Conservation (phyloP, 2,888 invertebrate species). For the Emesis castigata region DNA sequence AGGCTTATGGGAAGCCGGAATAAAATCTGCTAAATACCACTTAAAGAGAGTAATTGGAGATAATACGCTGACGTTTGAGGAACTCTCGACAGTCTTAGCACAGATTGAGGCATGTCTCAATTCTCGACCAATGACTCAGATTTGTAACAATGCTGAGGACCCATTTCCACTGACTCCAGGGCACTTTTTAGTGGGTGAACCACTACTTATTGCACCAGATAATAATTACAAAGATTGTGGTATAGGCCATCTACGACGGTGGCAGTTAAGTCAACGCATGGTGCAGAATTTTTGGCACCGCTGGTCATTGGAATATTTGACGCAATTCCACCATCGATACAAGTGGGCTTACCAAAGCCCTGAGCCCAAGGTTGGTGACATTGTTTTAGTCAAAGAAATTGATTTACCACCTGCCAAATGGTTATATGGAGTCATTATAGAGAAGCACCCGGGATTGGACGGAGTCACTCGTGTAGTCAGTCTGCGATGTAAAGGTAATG, state of each 20-base stretch:
- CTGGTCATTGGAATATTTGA: constrained; percentile 53
- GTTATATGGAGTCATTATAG: constrained; percentile 40
- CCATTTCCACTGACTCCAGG: constrained; percentile 52
- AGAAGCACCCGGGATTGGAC: constrained; percentile 15
- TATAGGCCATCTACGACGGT: constrained; percentile 36
- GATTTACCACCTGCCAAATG: constrained; percentile 36
- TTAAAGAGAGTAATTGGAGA: constrained; percentile 5
- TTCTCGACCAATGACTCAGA: constrained; percentile 34
- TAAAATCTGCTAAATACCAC: constrained; percentile 24
- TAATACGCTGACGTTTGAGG: constrained; percentile 42
- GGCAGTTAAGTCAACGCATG: constrained; percentile 58
- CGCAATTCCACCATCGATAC: constrained; percentile 42
- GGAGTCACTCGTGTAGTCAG: no score
- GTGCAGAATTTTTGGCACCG: constrained; percentile 54
- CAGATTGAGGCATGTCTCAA: constrained; percentile 61
- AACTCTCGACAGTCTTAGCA: constrained; percentile 40
- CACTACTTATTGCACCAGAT: constrained; percentile 42
- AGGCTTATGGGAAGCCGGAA: constrained; percentile 19
- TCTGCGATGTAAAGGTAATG: no score
- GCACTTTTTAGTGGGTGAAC: constrained; percentile 53
- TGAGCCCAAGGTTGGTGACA: constrained; percentile 50
- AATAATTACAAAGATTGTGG: constrained; percentile 29
- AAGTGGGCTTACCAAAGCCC: constrained; percentile 35
- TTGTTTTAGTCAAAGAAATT: constrained; percentile 49
- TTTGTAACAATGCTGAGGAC: constrained; percentile 29